Conservation (phyloP, 2,797 vertebrate genomes). For the Acrossocheilus wenchowensis region DNA sequence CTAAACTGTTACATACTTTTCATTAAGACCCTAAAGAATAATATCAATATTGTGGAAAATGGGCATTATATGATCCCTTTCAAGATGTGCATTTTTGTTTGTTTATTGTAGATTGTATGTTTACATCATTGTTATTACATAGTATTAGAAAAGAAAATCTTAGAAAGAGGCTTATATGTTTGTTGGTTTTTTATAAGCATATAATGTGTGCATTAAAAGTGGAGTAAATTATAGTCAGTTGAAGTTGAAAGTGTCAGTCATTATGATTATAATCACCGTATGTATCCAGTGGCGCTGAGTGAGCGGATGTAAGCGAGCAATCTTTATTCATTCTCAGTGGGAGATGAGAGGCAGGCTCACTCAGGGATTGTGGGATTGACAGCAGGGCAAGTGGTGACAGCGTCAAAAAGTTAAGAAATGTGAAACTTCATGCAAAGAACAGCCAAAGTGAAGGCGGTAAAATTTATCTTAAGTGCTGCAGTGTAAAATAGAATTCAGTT, state of each 20-base stretch:
- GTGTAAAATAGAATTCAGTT: not conserved
- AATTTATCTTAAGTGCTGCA: not conserved
- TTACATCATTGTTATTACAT: not conserved
- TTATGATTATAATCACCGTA: not conserved
- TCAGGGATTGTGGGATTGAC: constrained; percentile 20
- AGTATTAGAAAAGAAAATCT: not conserved
- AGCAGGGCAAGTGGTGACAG: not conserved
- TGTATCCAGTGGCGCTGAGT: constrained; percentile 20
- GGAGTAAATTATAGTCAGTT: constrained; percentile 1
- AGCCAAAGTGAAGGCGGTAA: not conserved
- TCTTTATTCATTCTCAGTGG: constrained; percentile 36
- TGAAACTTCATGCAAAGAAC: not conserved
- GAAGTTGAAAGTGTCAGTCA: not conserved
- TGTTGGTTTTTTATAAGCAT: not conserved
- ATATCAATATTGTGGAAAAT: no score
- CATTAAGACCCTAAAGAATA: no score
- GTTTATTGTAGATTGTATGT: not conserved
- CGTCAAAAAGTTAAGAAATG: constrained; percentile 5
- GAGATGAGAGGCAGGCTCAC: not conserved
- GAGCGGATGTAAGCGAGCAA: not conserved
- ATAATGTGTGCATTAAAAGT: constrained; percentile 12
- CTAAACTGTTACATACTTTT: no score
- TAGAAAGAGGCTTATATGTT: not conserved
- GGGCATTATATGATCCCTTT: no score
- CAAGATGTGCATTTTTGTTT: not conserved